Evolutionary conservation across 2,888 invertebrate species (phyloP), one percentile per base, ranked within the genome.

Genomic region (Ophioninae sp.): DNA sequence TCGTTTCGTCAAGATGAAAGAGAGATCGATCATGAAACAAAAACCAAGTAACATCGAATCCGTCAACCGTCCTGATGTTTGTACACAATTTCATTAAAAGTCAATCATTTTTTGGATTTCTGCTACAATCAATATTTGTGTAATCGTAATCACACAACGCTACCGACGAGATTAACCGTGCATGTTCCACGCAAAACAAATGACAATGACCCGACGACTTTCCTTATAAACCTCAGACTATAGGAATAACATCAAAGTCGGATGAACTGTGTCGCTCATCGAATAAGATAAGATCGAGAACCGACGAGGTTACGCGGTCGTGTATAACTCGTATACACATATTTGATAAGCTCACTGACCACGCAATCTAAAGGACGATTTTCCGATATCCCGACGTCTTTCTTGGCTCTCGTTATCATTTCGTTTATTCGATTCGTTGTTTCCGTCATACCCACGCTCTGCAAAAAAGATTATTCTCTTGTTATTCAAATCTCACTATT

Each of bases 361-460:
- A 97, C 93, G 41, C 95, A 95, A 88, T 95, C 94, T 82, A 97
- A 93, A 20, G 95, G 95, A 65, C 92, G 92, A 57, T 95, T 93
- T 72, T 93, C 88, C 0, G 95, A 93, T 73, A 97, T 93, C 0
- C 94, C 94, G 44, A 96, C 95, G 72, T 94, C 93, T 64, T 93
- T 89, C 89, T 97, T 96, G 0, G 95, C 96, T 50, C 93, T 93
- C 56, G 94, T 94, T 6, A 98, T 94, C 95, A 98, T 96, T 6
- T 94, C 94, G 44, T 95, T 94, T 76, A 98, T 95, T 80, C 97
- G 94, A 73, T 94, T 94, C 8, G 96, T 95, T 87, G 97, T 96
- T 92, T 97, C 97, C 0, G 96, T 95, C 91, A 97, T 96, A 1
- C 98, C 98, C n/a, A 97, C 93, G 10, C 91, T 87, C 95, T 95